Base-by-base conservation (phyloP, 1,140 invertebrate genomes). In the Drosophila yakuba region DNA sequence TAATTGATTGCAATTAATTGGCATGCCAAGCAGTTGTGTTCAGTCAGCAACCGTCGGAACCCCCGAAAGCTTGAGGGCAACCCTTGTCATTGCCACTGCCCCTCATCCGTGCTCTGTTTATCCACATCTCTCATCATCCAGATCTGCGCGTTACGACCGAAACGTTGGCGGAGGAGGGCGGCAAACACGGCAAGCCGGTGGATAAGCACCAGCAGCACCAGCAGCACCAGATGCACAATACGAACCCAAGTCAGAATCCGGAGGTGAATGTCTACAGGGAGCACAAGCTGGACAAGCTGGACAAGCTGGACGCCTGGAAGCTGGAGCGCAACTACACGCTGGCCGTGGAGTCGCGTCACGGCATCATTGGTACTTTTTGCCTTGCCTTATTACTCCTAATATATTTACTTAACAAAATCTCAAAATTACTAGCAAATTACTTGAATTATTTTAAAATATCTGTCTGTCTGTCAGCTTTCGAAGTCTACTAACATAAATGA, bases 61-160 rank as follows among this genome's bases (percentile, higher is more conserved):
- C 44, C 41, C n/a, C 41, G n/a, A 39, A n/a, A 44, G 43, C 3
- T 20, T 14, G 32, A 32, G 10, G 32, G 7, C 39, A n/a, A 64
- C 61, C 61, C 41, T 36, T 63, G 43, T 44, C 62, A 64, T 28
- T 11, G 20, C 39, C 58, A 64, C 51, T 23, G 39, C 14, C 12
- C 48, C 45, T 12, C 36, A 51, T 32, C 48, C 2, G 20, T 17
- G 47, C 47, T 48, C 2, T 43, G 7, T 28, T 36, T 12, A 6
- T 51, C 28, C 43, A 56, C 20, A 20, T 52, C 43, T 38, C 39
- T 28, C 15, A 10, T 23, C 12, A 54, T 15, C 23, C 60, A 92
- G 91, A 92, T 78, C 78, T 92, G 56, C 84, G 91, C 15, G 91
- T 92, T 0, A 92, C 91, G 28, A 91, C 91, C 52, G 84, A 92